phyloP scores from a whole-genome alignment of 2,888 invertebrate species.

The Ceriagrion tenellum region DNA sequence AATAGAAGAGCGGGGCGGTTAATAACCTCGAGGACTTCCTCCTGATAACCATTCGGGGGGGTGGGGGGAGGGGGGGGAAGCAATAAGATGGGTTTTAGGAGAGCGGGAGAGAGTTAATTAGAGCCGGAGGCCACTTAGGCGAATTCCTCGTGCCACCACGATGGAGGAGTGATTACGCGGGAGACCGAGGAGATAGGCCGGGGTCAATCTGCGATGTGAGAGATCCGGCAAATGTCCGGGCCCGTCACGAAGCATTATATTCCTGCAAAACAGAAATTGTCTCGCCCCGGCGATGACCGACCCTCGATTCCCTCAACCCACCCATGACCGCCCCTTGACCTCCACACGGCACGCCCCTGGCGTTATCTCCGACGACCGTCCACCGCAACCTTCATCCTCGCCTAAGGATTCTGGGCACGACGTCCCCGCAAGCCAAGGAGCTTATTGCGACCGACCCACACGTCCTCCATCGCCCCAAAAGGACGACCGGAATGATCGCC shows the following conservation, averaged over 20 bases:
- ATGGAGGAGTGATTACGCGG: neutral
- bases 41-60: neutral
- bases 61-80: neutral
- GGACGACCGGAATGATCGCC: too few relatives aligned
- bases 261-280: too few relatives aligned
- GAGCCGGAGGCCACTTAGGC: neutral
- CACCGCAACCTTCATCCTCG: neutral
- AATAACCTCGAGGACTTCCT: neutral
- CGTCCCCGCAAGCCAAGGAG: neutral
- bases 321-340: neutral
- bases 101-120: neutral
- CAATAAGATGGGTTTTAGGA: neutral
- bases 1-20: neutral
- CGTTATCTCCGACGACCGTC: neutral
- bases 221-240: neutral
- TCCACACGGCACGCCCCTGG: neutral
- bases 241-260: neutral
- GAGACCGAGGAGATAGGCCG: neutral
- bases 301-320: neutral
- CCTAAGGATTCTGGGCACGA: neutral
- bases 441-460: neutral
- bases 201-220: neutral
- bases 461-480: too few relatives aligned
- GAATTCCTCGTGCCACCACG: neutral
- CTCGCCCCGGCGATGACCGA: too few relatives aligned